Percentiles rank a stretch among this genome's conserved stretches.
phyloP scores from a whole-genome alignment of 2,888 invertebrate genomes.

The Cyclophora punctaria region DNA sequence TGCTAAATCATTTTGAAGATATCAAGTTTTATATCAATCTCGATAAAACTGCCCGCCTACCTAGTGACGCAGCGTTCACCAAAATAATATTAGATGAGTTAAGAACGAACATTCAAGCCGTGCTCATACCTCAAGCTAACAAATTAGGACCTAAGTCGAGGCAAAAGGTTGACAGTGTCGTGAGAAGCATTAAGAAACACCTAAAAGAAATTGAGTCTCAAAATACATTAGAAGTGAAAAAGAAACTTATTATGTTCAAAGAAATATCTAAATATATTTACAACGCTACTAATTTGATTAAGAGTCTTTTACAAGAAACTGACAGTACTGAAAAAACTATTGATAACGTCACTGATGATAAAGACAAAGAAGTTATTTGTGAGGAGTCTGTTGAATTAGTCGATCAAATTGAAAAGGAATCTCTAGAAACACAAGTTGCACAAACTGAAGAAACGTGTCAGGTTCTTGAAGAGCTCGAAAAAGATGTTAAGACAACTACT shows the following conservation, averaged over 20 bases:
- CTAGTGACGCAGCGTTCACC: conserved; percentile 58
- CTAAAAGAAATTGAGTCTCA: conserved; percentile 35
- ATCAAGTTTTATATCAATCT: conserved; percentile 65
- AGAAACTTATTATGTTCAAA: conserved; percentile 60
- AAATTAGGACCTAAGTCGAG: conserved; percentile 19
- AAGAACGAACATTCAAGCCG: conserved; percentile 31
- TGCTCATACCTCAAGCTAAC: conserved; percentile 23
- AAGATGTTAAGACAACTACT: background rate
- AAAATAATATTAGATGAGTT: conserved; percentile 55
- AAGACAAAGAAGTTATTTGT: background rate
- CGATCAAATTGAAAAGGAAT: background rate
- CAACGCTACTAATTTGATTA: conserved; percentile 23
- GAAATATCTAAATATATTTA: conserved; percentile 34
- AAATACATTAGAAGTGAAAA: conserved; percentile 52
- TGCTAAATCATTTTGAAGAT: conserved; percentile 64
- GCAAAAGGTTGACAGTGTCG: conserved; percentile 17
- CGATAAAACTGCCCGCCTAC: conserved; percentile 64
- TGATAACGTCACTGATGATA: background rate
- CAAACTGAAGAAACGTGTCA: conserved; percentile 9
- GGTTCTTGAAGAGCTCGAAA: background rate
- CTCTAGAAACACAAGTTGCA: conserved; percentile 2
- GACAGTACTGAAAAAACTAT: background rate
- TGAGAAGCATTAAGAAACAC: conserved; percentile 28
- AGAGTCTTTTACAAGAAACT: conserved; percentile 9
- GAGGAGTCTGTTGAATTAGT: background rate